A percentile compares a stretch with the other conserved stretches of the same genome.
Conservation (phyloP, 1,140 invertebrate species). For the Cecropterus lyciades region DNA sequence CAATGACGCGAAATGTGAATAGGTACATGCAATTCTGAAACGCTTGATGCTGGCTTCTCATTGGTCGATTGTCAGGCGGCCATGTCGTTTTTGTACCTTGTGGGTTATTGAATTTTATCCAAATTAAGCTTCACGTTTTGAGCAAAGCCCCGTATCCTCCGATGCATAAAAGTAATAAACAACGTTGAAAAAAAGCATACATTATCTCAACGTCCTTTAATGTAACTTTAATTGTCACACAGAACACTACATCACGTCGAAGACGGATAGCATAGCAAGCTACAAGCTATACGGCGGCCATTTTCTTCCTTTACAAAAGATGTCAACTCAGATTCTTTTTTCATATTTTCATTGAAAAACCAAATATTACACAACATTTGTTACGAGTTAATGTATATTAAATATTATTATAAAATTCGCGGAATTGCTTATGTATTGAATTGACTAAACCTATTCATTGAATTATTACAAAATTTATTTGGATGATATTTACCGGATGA, state of each 20-base stretch:
- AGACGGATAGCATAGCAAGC: slow-evolving; percentile 39
- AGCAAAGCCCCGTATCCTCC: slow-evolving; percentile 3
- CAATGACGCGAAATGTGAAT: slow-evolving; percentile 86
- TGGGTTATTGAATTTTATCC: slow-evolving; percentile 70
- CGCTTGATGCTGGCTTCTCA: slow-evolving; percentile 85
- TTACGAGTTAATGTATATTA: not conserved
- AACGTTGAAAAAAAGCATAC: slow-evolving; percentile 34
- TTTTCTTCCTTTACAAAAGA: slow-evolving; percentile 56
- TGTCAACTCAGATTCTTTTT: slow-evolving; percentile 35
- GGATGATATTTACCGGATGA: not conserved
- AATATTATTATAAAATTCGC: not conserved
- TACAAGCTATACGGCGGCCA: slow-evolving; percentile 60
- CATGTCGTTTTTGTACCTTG: slow-evolving; percentile 85
- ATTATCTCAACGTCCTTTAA: slow-evolving; percentile 26
- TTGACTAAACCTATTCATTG: not conserved
- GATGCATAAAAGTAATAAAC: slow-evolving; percentile 21
- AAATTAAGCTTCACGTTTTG: slow-evolving; percentile 14
- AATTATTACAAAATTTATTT: not conserved
- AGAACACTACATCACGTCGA: slow-evolving; percentile 53
- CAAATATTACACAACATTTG: not conserved
- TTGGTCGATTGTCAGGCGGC: slow-evolving; percentile 86
- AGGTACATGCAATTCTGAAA: slow-evolving; percentile 84
- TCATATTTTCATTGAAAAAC: slow-evolving; percentile 1
- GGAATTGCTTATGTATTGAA: not conserved
- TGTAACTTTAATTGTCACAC: slow-evolving; percentile 39